Base-by-base conservation (phyloP, 2,113 vertebrate species). In the Hassar affinis region DNA sequence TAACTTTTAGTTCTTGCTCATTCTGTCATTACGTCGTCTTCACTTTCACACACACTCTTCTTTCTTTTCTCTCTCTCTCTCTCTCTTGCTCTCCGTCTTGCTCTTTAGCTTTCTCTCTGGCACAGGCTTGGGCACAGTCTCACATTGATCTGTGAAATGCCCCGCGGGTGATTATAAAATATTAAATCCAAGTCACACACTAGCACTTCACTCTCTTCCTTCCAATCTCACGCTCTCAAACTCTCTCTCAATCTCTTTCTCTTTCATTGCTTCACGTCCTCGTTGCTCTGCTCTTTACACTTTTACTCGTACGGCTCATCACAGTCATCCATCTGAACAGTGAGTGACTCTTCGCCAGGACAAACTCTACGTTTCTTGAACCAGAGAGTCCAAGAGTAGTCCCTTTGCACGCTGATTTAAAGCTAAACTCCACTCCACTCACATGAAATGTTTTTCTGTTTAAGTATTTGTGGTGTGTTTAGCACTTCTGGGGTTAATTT, bases 171-270 rank as follows among this genome's bases (percentile, higher is more conserved):
- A 95, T 95, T 95, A 95, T 96, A 95, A 96, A 96, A 96, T 96
- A 96, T 96, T 96, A 96, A 96, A 96, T 92, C 93, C 95, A 94
- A 96, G 95, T 95, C 95, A 93, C 94, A 95, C 94, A 95, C 95
- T 95, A 93, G 94, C 81, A 83, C 95, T 95, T 96, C 95, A 94
- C 95, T 95, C 93, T 94, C 77, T 95, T 94, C 94, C 93, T 93
- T 92, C 93, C 94, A 94, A 92, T 94, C 77, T 84, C 66, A 79
- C 56, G 56, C 78, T 79, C 64, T 69, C 83, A 71, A 79, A 79
- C 83, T 78, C 82, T 72, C 30, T 38, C 64, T 68, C 66, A 69
- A 25, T 71, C 68, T 66, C 25, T 85, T 47, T 30, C 22, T 85
- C 25, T 81, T 52, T 35, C 59, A 59, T 45, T 45, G 52, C 17